Percentiles rank a stretch among this genome's conserved stretches.
Evolutionary conservation across 1,140 invertebrate species (phyloP).

Genomic region (Arctopsyche grandis): DNA sequence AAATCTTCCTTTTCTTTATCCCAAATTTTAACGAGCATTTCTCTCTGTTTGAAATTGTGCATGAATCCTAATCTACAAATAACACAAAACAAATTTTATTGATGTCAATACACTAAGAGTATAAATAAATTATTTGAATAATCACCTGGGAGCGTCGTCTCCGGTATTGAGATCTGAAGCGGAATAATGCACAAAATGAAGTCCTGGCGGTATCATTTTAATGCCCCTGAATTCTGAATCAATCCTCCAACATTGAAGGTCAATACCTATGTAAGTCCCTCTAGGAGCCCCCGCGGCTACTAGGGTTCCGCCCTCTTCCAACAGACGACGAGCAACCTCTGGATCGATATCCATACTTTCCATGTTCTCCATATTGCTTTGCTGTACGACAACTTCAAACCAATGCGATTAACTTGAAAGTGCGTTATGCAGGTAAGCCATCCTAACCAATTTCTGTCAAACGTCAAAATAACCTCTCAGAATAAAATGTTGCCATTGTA

Average conservation of each 20-base stretch:
- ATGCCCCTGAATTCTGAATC: slow-evolving; percentile 93
- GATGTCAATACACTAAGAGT: background rate
- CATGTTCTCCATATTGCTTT: slow-evolving; percentile 14
- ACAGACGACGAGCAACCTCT: slow-evolving; percentile 78
- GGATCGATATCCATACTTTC: slow-evolving; percentile 75
- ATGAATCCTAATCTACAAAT: slow-evolving; percentile 87
- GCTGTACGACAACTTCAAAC: slow-evolving; percentile 65
- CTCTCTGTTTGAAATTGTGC: slow-evolving; percentile 83
- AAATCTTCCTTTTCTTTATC: slow-evolving; percentile 76
- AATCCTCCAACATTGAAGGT: slow-evolving; percentile 93
- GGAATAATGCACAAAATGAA: slow-evolving; percentile 95
- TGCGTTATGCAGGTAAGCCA: no score
- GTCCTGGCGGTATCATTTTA: slow-evolving; percentile 98
- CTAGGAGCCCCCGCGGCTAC: slow-evolving; percentile 85
- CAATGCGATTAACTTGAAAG: no score
- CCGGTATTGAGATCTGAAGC: slow-evolving; percentile 67
- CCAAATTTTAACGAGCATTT: slow-evolving; percentile 91
- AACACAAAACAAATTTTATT: slow-evolving; percentile 23
- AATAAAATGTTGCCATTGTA: no score
- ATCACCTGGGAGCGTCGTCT: slow-evolving; percentile 62
- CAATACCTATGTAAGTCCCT: slow-evolving; percentile 96
- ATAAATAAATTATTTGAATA: background rate
- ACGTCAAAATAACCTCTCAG: no score
- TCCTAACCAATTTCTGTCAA: no score
- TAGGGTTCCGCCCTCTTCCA: slow-evolving; percentile 85